These are phyloP conservation scores for Gibbula magus DNA, from an alignment of 2,888 invertebrate species.

Conservation along the genomic window DNA sequence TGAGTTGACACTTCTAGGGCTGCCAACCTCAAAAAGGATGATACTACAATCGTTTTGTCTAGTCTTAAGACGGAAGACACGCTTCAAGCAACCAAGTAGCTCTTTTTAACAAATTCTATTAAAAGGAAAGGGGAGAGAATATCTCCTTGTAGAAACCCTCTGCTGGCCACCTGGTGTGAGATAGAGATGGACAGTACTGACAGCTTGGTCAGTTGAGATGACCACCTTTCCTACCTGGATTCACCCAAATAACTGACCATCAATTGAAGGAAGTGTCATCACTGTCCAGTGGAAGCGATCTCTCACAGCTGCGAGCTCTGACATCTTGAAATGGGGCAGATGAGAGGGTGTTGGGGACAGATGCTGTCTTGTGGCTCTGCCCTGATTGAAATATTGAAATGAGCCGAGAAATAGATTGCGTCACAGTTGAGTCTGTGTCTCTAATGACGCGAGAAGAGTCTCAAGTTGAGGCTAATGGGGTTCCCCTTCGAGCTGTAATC, in stretches of 20 bases:
- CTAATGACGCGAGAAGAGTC: slow-evolving; percentile 1
- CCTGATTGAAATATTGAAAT: slow-evolving; percentile 20
- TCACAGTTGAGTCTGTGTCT: slow-evolving; percentile 23
- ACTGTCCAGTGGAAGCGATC: neutral
- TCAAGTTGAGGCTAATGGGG: neutral
- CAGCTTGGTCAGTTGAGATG: neutral
- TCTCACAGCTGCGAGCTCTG: neutral
- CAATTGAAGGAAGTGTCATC: neutral
- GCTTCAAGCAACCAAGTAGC: too few species aligned
- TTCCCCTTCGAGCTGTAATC: slow-evolving; percentile 10
- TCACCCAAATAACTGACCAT: neutral
- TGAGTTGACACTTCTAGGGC: too few species aligned
- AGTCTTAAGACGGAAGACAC: too few species aligned
- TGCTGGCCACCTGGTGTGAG: neutral
- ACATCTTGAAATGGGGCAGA: neutral
- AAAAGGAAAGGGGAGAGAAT: neutral
- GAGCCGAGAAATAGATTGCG: slow-evolving; percentile 16
- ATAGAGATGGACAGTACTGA: neutral
- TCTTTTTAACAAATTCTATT: neutral
- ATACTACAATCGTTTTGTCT: too few species aligned
- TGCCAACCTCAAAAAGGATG: too few species aligned
- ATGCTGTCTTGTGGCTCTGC: neutral
- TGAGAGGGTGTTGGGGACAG: neutral
- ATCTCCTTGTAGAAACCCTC: neutral
- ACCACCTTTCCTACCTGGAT: neutral